These are phyloP conservation scores for Psilanteris sp. DNA, from an alignment of 1,140 invertebrate genomes.

Conservation along the genomic window DNA sequence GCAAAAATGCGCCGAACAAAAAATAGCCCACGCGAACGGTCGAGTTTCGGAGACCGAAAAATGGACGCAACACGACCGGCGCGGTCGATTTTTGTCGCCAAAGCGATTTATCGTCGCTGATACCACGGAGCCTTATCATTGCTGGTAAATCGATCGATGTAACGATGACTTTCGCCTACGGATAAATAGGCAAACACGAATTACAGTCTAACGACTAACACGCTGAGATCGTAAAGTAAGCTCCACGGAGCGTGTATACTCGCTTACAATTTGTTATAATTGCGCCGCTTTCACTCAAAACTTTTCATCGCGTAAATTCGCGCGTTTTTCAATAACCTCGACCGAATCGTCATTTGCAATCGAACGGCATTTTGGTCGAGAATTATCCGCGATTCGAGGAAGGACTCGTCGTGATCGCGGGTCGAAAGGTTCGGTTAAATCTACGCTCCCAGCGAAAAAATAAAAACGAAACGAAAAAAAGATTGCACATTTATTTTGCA, in stretches of 20 bases:
- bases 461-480: no score
- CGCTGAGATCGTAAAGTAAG: conserved; percentile 17
- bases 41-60: background rate
- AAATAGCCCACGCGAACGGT: conserved; percentile 18
- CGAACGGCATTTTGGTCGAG: no score
- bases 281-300: conserved; percentile 32
- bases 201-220: conserved; percentile 2
- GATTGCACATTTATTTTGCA: no score
- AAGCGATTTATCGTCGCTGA: conserved; percentile 13
- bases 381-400: no score
- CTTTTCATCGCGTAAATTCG: conserved; percentile 10
- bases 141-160: conserved; percentile 35
- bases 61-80: conserved; percentile 5
- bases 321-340: no score
- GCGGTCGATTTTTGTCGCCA: conserved; percentile 9
- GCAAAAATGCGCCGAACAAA: background rate
- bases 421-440: no score
- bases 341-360: no score
- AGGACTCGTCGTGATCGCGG: no score
- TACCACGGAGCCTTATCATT: conserved; percentile 24
- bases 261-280: conserved; percentile 14
- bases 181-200: conserved; percentile 14
- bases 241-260: conserved; percentile 12
- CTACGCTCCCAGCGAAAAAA: no score
- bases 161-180: conserved; percentile 40